Evolutionary conservation across 1,140 invertebrate species (phyloP), one percentile per base, ranked within the genome.

Genomic region (Episyrphus balteatus): DNA sequence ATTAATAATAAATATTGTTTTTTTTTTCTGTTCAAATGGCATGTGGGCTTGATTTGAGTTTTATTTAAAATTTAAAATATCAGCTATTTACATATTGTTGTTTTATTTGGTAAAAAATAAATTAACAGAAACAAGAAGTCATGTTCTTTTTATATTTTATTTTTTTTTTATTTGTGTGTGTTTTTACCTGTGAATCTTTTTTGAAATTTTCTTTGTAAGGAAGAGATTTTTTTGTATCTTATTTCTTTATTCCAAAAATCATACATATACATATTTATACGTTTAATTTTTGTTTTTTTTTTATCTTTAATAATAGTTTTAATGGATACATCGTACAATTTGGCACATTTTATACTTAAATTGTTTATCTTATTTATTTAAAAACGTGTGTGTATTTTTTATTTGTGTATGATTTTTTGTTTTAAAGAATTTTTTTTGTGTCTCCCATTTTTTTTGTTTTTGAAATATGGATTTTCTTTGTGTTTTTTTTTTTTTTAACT

Each of bases 321-420:
- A 57, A 56, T 53, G 53, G 31, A 41, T 41, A 17, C 59, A 62
- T 62, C 59, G 59, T 63, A 63, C 61, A 63, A 63, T 63, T 63
- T 63, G 61, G 61, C 61, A 63, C 61, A 63, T 61, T 49, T 39
- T 49, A 26, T 26, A 26, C 21, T 26, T 26, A 26, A 26, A 26
- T 26, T 26, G 21, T 26, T 26, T 26, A 26, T 26, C 21, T 26
- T 26, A 26, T 26, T 26, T 26, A 26, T 26, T 26, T 26, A 26
- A 26, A 26, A 26, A 26, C 21, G 21, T 26, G 21, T 26, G 21
- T 26, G 21, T 26, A 26, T 26, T 26, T 5, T 48, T 40, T 39
- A 39, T 40, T 47, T 48, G 42, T 41, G 32, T 41, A 31, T 49
- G 49, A 59, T 62, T 61, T 56, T 60, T 61, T 59, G 52, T 51